These are phyloP conservation scores for Eristalis intricaria DNA, from an alignment of 2,888 invertebrate genomes.

Conservation along the genomic window DNA sequence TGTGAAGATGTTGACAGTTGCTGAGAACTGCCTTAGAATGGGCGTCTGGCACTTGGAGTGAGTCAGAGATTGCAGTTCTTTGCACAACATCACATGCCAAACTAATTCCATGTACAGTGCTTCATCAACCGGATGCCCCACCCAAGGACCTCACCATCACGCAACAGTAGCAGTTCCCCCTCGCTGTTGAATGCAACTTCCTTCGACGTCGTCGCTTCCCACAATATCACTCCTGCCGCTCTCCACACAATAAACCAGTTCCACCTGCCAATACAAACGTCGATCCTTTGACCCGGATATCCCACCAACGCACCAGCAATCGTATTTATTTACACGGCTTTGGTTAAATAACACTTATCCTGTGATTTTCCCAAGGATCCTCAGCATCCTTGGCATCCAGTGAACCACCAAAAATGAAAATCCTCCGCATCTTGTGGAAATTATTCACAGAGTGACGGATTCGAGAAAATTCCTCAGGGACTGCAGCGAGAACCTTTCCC, in stretches of 20 bases:
- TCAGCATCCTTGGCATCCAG: constrained; percentile 1
- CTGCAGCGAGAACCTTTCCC: constrained; percentile 52
- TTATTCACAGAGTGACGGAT: constrained; percentile 66
- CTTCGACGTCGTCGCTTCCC: constrained; percentile 4
- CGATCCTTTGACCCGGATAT: constrained; percentile 71
- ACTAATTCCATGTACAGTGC: not conserved
- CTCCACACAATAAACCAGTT: not conserved
- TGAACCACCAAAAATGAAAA: constrained; percentile 8
- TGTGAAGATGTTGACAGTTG: not conserved
- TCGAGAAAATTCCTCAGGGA: constrained; percentile 52
- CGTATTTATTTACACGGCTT: constrained; percentile 47
- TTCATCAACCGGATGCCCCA: not conserved
- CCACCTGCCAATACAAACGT: constrained; percentile 39
- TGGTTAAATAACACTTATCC: constrained; percentile 65
- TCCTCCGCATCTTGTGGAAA: constrained; percentile 49
- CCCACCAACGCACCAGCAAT: constrained; percentile 52
- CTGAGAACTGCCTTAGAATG: not conserved
- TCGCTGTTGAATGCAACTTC: not conserved
- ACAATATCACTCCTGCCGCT: not conserved
- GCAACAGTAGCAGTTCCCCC: not conserved
- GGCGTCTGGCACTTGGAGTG: not conserved
- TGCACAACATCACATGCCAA: not conserved
- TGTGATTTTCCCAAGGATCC: constrained; percentile 66
- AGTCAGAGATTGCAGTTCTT: not conserved
- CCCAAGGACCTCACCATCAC: not conserved